A percentile compares a stretch with the other conserved stretches of the same genome.
Conservation (phyloP, 2,797 vertebrate genomes). For the Pogoniulus pusillus region DNA sequence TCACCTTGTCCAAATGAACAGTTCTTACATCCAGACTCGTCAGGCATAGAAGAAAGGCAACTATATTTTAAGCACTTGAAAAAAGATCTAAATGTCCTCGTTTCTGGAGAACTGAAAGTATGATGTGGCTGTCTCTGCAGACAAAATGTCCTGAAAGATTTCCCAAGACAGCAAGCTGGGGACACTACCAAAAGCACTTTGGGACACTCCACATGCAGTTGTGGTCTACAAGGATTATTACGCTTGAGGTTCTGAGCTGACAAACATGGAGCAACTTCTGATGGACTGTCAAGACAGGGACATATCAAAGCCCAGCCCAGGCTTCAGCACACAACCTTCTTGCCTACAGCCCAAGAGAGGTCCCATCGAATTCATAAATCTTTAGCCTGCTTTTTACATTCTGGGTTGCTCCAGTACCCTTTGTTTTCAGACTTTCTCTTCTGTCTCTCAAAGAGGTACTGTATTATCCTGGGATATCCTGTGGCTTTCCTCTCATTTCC, state of each 20-base stretch:
- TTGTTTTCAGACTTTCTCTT: conserved; percentile 30
- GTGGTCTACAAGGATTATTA: not conserved
- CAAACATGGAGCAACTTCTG: not conserved
- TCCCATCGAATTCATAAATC: conserved; percentile 25
- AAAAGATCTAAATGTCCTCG: not conserved
- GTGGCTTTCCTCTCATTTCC: conserved; percentile 18
- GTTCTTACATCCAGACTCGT: not conserved
- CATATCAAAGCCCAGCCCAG: not conserved
- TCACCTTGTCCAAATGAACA: not conserved
- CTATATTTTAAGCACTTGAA: not conserved
- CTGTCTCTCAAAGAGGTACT: not conserved
- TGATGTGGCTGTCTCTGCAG: not conserved
- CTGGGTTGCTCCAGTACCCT: not conserved
- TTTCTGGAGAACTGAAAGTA: conserved; percentile 5
- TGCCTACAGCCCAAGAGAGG: not conserved
- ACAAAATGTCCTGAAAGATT: conserved; percentile 7
- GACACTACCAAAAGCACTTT: not conserved
- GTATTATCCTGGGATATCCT: conserved; percentile 30
- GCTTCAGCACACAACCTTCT: not conserved
- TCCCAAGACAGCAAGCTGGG: not conserved
- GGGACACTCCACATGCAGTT: not conserved
- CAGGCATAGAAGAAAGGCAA: not conserved
- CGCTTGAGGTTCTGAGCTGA: not conserved
- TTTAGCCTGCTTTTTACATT: not conserved
- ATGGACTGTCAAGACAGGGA: not conserved